Evolutionary conservation across 2,888 invertebrate species (phyloP), one percentile per base, ranked within the genome.

Genomic region (Thereva unica): DNA sequence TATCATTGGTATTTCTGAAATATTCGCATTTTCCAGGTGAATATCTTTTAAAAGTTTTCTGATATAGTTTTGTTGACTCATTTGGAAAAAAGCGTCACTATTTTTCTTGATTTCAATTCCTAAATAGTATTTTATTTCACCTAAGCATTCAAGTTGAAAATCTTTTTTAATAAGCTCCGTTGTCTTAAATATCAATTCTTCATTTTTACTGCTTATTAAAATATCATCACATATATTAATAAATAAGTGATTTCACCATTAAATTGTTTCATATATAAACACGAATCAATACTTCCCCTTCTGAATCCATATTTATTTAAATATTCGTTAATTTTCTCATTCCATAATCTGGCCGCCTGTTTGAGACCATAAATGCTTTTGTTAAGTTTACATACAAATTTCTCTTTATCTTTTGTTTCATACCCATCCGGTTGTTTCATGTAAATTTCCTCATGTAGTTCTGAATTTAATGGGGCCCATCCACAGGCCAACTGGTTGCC

Each of bases 51-150:
- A 23, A 7, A 68, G 40, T 47, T 64, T 64, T 23, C 23, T 23
- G 4, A 67, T 67, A 41, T 47, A 64, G 0, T 63, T 42, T 8
- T 12, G 42, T 56, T 67, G 56, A 34, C 23, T 8, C 4, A 67
- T 23, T 23, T 23, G 44, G 2, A 1, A 42, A 12, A 61, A 38
- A 4, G 8, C 7, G 3, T n/a, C 10, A 10, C 10, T 45, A 41
- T 35, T 55, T 23, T 68, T 45, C 2, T 41, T 42, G 9, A 68
- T 68, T 44, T 59, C 61, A 44, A 67, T 52, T 40, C 64, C 64
- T 38, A 64, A 41, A 38, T 55, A 59, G 35, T 54, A 38, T 47
- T 50, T 59, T n/a, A 65, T 49, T 54, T 56, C 56, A 44, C 67
- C 64, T 40, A 64, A 50, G 34, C 64, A 49, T 10, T 45, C 47